Evolutionary conservation across 2,888 invertebrate genomes (phyloP), one percentile per base, ranked within the genome.

Genomic region (Phalera bucephala): DNA sequence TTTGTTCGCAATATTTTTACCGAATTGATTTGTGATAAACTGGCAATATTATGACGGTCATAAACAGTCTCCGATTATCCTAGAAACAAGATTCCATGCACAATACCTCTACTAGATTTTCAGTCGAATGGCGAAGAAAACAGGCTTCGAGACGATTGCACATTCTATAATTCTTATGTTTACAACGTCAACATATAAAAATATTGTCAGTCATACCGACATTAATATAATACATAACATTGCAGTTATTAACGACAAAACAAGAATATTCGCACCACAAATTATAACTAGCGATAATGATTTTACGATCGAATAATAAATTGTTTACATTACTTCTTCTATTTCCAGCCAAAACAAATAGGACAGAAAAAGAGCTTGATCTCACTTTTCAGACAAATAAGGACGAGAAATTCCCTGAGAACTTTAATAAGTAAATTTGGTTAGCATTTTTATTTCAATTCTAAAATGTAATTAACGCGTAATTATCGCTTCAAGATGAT

Each of bases 141-240:
- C 4, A 22, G 10, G 3, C n/a, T 1, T 12, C 12, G 7, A 12
- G 25, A 25, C 12, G 7, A 25, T 25, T 23, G 2, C 11, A 23
- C 23, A 11, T 21, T 3, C 8, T 2, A 6, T 21, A 21, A 21
- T n/a, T n/a, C 2, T 15, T 27, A 0, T 10, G 12, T 28, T 19
- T 20, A 35, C 26, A 20, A 8, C 6, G 25, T 8, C 30, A 35
- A 40, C 29, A 31, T 40, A 28, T 29, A 34, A 44, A 39, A 52
- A 41, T 40, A 42, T 35, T 38, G 37, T 45, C 50, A 45, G 39
- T 55, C 44, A 34, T 32, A 41, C 36, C 28, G 41, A 50, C 29
- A 38, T 14, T 49, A 46, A 25, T 31, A 35, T 36, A 50, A 42
- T 52, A 53, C 45, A 35, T 47, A 47, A 41, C 42, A 30, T 33